Percentiles rank a stretch among this genome's conserved stretches.
These are phyloP conservation scores for Diacarnus erythraeanus DNA, from an alignment of 37 sponge, comb jelly and placozoan genomes.

Conservation along the genomic window DNA sequence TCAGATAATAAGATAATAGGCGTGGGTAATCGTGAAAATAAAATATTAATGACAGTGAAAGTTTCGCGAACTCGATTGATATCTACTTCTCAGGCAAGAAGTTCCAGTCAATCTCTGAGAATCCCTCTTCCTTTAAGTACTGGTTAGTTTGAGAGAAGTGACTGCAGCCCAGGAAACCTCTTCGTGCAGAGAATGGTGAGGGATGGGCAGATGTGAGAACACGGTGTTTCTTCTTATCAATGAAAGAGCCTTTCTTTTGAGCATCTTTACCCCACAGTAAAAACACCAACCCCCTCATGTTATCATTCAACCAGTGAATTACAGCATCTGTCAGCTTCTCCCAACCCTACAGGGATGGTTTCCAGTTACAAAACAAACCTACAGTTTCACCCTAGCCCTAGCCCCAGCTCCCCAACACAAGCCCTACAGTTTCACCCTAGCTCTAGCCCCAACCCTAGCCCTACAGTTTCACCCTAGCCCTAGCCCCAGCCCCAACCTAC, in stretches of 20 bases:
- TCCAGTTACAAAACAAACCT: not conserved
- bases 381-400: too few relatives aligned
- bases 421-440: too few relatives aligned
- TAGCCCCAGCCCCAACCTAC: too few relatives aligned
- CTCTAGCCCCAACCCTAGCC: too few relatives aligned
- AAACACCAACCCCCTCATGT: constrained; percentile 74
- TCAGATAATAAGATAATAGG: too few relatives aligned
- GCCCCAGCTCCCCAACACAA: too few relatives aligned
- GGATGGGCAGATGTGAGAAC: constrained; percentile 89
- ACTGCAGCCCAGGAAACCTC: constrained; percentile 94
- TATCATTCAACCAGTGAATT: constrained; percentile 83
- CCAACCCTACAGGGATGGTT: constrained; percentile 77
- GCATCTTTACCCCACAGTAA: constrained; percentile 95
- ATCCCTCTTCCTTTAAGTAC: constrained; percentile 56
- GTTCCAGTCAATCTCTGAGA: constrained; percentile 87
- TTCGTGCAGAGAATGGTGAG: constrained; percentile 92
- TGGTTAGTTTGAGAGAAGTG: constrained; percentile 93
- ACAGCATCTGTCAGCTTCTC: constrained; percentile 98
- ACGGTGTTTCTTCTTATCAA: constrained; percentile 81
- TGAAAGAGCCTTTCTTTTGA: constrained; percentile 87
- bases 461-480: too few relatives aligned
- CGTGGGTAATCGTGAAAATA: too few relatives aligned
- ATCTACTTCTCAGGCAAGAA: constrained; percentile 38
- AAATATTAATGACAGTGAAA: too few relatives aligned
- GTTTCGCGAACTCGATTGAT: too few relatives aligned